Evolutionary conservation across 2,797 vertebrate species (phyloP), one percentile per base, ranked within the genome.

Genomic region (Gymnoscopelus braueri): DNA sequence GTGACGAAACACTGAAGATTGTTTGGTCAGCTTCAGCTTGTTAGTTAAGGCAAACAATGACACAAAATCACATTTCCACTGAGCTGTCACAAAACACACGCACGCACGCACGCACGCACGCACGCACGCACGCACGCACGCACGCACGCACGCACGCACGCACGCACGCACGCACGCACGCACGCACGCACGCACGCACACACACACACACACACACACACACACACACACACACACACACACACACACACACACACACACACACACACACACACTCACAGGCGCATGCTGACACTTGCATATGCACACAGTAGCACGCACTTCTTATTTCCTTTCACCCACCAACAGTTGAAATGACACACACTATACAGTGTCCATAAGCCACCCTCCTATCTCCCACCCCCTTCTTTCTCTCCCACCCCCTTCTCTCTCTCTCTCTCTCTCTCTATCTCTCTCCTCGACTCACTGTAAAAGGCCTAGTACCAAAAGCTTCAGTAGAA

Each of bases 21-120:
- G 0, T 23, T 75, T 71, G 24, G 63, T 70, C 74, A 79, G n/a
- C 55, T 12, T 70, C 74, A 79, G n/a, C 55, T 12, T 67, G 26
- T 69, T 60, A 71, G 9, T 15, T 65, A 10, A 55, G 47, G 19
- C 50, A 69, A 23, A 52, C 26, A 56, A 60, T 75, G 56, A 80
- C 71, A 71, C 65, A 74, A n/a, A 3, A 44, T 67, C 63, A 73
- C 59, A 67, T 66, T 66, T 35, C 72, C 64, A 75, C 55, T 72
- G 57, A 69, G 39, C 49, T 2, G 3, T 67, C 69, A 5, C n/a
- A 55, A 55, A n/a, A 55, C n/a, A 55, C n/a, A 29, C 26, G 14
- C 26, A 29, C 56, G 12, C 26, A 58, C 26, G 3, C 24, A 32
- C 56, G 0, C 29, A 14, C 2, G 5, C 57, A 35, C 29, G 39